Evolutionary conservation across 2,888 invertebrate genomes (phyloP), one percentile per base, ranked within the genome.

Genomic region (Abrostola tripartita): DNA sequence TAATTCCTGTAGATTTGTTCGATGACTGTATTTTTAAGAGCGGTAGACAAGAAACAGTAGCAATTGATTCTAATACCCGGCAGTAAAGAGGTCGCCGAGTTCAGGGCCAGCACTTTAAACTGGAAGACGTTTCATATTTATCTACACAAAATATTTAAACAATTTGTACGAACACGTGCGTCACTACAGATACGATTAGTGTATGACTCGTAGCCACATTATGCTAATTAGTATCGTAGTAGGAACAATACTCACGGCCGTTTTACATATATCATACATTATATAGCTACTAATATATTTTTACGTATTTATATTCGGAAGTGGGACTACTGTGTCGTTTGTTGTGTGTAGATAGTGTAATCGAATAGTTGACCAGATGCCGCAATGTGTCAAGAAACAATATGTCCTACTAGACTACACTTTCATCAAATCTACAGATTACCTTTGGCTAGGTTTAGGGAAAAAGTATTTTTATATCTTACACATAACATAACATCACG

Each of bases 71-170:
- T 88, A 85, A 87, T 85, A 79, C 74, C 81, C 81, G 81, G 65
- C 76, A 81, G 74, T 84, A 83, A 85, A 82, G 85, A 87, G 88
- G 86, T 85, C 85, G 73, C 40, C 5, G 81, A 81, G 92, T 89
- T 92, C 91, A 92, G 78, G 92, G 92, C 75, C 90, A 86, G 36
- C 71, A 63, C 59, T 79, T 79, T 80, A 76, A 80, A 82, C 68
- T 81, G 70, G 66, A 83, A 83, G 81, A 82, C 68, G 84, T 82
- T 81, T 85, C 78, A 78, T 85, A 81, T 84, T 83, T 85, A 78
- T 81, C 74, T 79, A 79, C 68, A 81, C 74, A 79, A 83, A 81
- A 83, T 84, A 83, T 85, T 86, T 85, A 78, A 83, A 83, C 78
- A 81, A 81, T 79, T 81, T 80, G 81, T 81, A 76, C 64, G 62